Evolutionary conservation across 2,888 invertebrate genomes (phyloP).

Genomic region (Crematogaster levior): DNA sequence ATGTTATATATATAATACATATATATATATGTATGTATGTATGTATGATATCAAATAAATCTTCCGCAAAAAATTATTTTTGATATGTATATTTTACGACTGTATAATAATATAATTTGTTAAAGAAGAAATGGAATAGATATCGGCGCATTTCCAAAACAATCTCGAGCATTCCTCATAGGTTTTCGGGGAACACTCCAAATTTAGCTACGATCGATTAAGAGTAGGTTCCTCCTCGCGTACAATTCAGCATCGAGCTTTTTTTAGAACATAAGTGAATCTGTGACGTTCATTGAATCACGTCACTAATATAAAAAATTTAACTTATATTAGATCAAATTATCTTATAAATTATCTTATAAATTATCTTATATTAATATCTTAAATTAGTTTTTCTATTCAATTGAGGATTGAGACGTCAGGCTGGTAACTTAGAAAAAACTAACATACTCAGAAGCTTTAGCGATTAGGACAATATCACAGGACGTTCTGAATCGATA

Average conservation of each 20-base stretch:
- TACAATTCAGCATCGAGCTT: slow-evolving; percentile 58
- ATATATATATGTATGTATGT: too few relatives aligned
- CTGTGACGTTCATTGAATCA: neutral
- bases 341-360: neutral
- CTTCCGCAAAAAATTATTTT: neutral
- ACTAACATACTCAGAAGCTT: too few relatives aligned
- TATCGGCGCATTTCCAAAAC: slow-evolving; percentile 55
- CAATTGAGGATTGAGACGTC: too few relatives aligned
- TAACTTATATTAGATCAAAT: neutral
- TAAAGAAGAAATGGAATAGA: slow-evolving; percentile 22
- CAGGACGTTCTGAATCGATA: too few relatives aligned
- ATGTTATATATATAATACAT: neutral
- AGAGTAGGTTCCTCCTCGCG: slow-evolving; percentile 50
- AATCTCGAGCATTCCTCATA: slow-evolving; percentile 55
- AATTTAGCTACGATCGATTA: slow-evolving; percentile 51
- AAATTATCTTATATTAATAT: too few relatives aligned
- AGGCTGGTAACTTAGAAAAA: too few relatives aligned
- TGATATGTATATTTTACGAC: slow-evolving; percentile 12
- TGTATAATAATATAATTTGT: too few relatives aligned
- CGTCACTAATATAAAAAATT: neutral
- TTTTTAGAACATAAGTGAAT: slow-evolving; percentile 39
- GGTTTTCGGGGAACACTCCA: slow-evolving; percentile 47
- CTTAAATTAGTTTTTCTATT: too few relatives aligned
- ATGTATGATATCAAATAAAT: neutral
- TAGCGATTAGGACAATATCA: too few relatives aligned